Conservation (phyloP, 2,113 vertebrate species). For the Delphinapterus leucas region DNA sequence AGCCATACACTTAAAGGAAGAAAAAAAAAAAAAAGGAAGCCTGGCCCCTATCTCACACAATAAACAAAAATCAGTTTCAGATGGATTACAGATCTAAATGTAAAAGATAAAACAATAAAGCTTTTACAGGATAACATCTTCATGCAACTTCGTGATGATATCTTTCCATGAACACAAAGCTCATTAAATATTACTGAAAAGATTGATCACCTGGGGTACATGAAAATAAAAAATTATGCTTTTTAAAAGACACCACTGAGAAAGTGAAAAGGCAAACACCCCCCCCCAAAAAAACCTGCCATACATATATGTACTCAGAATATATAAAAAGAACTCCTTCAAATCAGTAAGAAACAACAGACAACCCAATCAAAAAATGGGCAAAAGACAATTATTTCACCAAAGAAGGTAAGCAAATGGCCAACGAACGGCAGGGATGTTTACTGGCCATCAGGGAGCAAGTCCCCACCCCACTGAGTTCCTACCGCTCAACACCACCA, state of each 20-base stretch:
- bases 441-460: too few species aligned
- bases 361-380: background rate
- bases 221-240: background rate
- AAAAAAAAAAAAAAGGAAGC: background rate
- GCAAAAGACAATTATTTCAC: background rate
- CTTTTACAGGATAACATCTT: background rate
- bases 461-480: accelerated
- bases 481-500: background rate
- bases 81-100: background rate
- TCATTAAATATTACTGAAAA: background rate
- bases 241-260: background rate
- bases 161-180: background rate
- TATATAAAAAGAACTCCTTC: background rate
- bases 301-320: background rate
- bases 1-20: background rate
- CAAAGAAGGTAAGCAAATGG: accelerated
- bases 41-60: background rate
- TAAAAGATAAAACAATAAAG: background rate
- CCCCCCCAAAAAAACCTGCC: background rate
- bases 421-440: too few species aligned
- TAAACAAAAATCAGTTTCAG: background rate
- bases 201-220: background rate
- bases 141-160: background rate
- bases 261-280: background rate
- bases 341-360: background rate